phyloP scores from a whole-genome alignment of 1,140 invertebrate genomes.

The Drosophila nebulosa region DNA sequence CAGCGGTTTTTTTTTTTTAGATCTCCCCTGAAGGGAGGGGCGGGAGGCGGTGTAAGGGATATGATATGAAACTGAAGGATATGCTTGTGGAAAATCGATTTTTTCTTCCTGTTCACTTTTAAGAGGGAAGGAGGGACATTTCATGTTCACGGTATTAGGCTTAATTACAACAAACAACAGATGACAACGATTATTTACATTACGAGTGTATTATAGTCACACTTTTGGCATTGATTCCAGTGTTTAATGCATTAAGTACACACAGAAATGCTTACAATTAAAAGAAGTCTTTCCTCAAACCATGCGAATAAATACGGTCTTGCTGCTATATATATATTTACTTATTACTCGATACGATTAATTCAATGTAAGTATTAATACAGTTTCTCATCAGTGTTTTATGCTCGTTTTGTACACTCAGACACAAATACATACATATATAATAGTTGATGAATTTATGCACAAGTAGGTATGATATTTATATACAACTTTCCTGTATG shows the following conservation, averaged over 20 bases:
- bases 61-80: constrained; percentile 23
- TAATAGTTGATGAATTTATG: constrained; percentile 9
- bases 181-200: constrained; percentile 73
- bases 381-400: constrained; percentile 25
- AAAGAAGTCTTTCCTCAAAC: constrained; percentile 77
- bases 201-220: constrained; percentile 51
- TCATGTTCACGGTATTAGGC: constrained; percentile 20
- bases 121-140: not conserved
- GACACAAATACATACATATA: constrained; percentile 39
- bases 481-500: constrained; percentile 94
- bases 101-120: not conserved
- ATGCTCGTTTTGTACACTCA: constrained; percentile 54
- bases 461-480: constrained; percentile 76
- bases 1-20: constrained; percentile 33
- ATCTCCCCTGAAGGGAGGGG: not conserved
- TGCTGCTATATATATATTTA: constrained; percentile 53
- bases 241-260: constrained; percentile 60
- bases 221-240: constrained; percentile 64
- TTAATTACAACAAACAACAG: constrained; percentile 56
- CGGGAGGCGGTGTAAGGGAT: constrained; percentile 3
- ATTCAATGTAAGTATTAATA: constrained; percentile 62
- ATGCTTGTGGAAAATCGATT: constrained; percentile 40
- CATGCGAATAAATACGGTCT: constrained; percentile 65
- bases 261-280: constrained; percentile 66
- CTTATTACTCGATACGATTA: constrained; percentile 48